phyloP scores from a whole-genome alignment of 2,888 invertebrate genomes.

The Cantharis rustica region DNA sequence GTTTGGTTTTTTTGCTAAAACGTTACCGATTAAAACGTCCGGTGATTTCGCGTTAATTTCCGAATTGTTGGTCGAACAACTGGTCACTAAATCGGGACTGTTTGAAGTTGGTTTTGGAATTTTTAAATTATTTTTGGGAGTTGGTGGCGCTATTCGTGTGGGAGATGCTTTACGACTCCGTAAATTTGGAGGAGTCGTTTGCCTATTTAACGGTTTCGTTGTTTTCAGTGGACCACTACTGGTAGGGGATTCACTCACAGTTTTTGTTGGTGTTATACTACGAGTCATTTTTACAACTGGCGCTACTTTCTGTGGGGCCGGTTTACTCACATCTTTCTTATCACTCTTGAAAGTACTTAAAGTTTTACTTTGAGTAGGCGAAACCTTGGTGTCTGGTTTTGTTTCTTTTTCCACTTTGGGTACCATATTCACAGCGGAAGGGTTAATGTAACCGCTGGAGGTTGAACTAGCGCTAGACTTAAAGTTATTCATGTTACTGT shows the following conservation, averaged over 20 bases:
- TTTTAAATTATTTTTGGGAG: constrained; percentile 49
- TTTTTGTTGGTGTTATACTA: constrained; percentile 27
- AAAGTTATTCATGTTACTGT: constrained; percentile 64
- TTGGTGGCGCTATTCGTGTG: constrained; percentile 38
- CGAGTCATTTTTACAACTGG: constrained; percentile 34
- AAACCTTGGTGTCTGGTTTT: constrained; percentile 23
- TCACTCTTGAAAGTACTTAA: constrained; percentile 46
- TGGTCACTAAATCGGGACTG: constrained; percentile 75
- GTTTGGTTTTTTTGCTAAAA: constrained; percentile 49
- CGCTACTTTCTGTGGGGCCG: constrained; percentile 38
- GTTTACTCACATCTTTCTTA: constrained; percentile 35
- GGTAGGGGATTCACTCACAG: constrained; percentile 27
- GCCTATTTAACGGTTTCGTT: constrained; percentile 37
- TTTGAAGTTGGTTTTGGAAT: constrained; percentile 57
- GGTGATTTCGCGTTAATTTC: constrained; percentile 59
- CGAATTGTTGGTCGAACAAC: constrained; percentile 61
- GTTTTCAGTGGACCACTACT: constrained; percentile 26
- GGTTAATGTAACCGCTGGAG: constrained; percentile 74
- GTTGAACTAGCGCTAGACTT: constrained; percentile 67
- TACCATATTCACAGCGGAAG: constrained; percentile 73
- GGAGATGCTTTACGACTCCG: constrained; percentile 53
- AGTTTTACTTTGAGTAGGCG: constrained; percentile 33
- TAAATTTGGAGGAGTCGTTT: constrained; percentile 58
- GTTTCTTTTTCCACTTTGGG: constrained; percentile 39
- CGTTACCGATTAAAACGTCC: constrained; percentile 62